Evolutionary conservation across 2,797 vertebrate genomes (phyloP), one percentile per base, ranked within the genome.

Genomic region (Esox lucius): DNA sequence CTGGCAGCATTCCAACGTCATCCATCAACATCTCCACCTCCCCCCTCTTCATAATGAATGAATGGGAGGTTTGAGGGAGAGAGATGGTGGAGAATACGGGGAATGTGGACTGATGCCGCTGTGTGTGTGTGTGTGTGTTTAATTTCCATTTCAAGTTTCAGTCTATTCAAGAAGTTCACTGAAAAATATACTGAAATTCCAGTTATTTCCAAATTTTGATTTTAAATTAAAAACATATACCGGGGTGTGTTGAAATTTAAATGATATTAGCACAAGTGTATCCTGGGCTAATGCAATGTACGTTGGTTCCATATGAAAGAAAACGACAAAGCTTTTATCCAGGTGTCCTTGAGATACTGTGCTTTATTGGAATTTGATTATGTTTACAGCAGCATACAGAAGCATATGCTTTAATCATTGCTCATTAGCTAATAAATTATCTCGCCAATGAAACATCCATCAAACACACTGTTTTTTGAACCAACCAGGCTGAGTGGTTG

Each of bases 371-470:
- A 76, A 88, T 90, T 75, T 80, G 82, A 78, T 84, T 77, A 66
- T 35, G 66, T 79, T 28, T 3, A n/a, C 76, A 17, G 66, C 81
- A 75, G 83, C 82, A 80, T 87, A 73, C 86, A 86, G 82, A 75
- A 75, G 76, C 75, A 76, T 39, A 75, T 31, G 78, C 79, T 82
- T 84, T 88, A 85, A 88, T 87, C 80, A 69, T 62, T 77, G 69
- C 79, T 88, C 88, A 90, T 89, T 89, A 85, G 76, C 83, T 87
- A 88, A 90, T 89, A 87, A 85, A 89, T 89, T 84, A 90, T 81
- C 77, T 69, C 61, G 2, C 79, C 83, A 80, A 87, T 89, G 84
- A 89, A 83, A 86, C 82, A 87, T 81, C 78, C 68, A 78, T 86
- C 88, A 79, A 80, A 80, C 72, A 51, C 72, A 51, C 76, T 79